These are phyloP conservation scores for Sarcophaga rosellei DNA, from an alignment of 2,888 invertebrate species.

Conservation along the genomic window DNA sequence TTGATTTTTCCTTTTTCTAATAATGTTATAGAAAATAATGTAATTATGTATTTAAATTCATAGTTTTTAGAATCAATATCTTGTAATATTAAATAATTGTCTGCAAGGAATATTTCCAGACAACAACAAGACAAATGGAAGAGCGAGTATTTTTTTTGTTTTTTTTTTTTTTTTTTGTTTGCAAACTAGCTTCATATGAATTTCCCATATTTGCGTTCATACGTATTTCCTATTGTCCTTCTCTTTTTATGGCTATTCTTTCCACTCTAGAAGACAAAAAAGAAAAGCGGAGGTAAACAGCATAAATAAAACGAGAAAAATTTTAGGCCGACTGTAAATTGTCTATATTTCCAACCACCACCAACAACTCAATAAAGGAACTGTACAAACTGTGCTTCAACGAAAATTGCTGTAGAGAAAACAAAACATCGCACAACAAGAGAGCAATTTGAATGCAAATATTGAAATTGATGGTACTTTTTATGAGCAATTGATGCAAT, in stretches of 20 bases:
- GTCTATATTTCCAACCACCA: neutral
- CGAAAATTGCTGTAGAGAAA: conserved; percentile 42
- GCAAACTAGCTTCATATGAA: neutral
- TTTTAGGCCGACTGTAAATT: conserved; percentile 13
- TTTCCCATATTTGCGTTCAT: neutral
- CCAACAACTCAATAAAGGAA: neutral
- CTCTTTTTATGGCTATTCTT: neutral
- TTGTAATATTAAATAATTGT: too few relatives aligned
- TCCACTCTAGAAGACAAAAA: too few relatives aligned
- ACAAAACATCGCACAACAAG: neutral
- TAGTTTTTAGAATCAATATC: too few relatives aligned
- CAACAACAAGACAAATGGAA: neutral
- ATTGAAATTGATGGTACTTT: conserved; percentile 32
- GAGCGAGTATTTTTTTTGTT: too few relatives aligned
- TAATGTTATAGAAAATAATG: too few relatives aligned
- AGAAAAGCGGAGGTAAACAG: too few relatives aligned
- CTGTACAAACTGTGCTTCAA: conserved; percentile 1
- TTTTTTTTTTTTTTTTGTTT: conserved; percentile 39
- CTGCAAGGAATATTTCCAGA: too few relatives aligned
- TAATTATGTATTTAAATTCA: too few relatives aligned
- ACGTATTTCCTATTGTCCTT: neutral
- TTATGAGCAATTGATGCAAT: conserved; percentile 18
- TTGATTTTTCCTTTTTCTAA: too few relatives aligned
- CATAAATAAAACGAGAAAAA: neutral
- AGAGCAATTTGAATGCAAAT: neutral